These are phyloP conservation scores for Caenorhabditis uteleia DNA, from an alignment of 2,888 invertebrate genomes.

Conservation along the genomic window DNA sequence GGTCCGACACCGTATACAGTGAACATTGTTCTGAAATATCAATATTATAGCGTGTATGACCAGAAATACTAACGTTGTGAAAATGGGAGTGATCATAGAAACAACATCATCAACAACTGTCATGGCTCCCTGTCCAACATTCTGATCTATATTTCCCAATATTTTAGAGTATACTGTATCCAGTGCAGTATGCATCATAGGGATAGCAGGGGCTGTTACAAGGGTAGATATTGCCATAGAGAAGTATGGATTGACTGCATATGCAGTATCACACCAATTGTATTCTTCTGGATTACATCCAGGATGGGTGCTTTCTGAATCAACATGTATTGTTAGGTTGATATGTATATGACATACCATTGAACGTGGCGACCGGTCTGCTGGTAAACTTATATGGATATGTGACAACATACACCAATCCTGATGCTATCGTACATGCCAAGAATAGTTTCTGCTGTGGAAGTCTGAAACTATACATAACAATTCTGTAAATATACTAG, in stretches of 20 bases:
- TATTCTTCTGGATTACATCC: slow-evolving; percentile 39
- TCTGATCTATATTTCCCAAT: slow-evolving; percentile 41
- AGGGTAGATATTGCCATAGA: slow-evolving; percentile 46
- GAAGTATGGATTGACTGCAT: slow-evolving; percentile 26
- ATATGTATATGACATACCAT: too few relatives aligned
- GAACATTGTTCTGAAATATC: slow-evolving; percentile 29
- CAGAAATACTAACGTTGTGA: slow-evolving; percentile 30
- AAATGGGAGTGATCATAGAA: slow-evolving; percentile 31
- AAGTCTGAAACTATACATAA: slow-evolving; percentile 17
- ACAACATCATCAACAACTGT: slow-evolving; percentile 37
- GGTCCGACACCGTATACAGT: slow-evolving; percentile 33
- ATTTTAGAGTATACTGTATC: slow-evolving; percentile 45
- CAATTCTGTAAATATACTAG: slow-evolving; percentile 5
- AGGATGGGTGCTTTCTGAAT: slow-evolving; percentile 27
- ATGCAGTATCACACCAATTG: slow-evolving; percentile 32
- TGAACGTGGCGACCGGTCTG: slow-evolving; percentile 34
- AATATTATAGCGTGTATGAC: background rate
- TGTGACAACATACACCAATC: slow-evolving; percentile 47
- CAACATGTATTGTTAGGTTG: too few relatives aligned
- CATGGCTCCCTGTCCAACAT: slow-evolving; percentile 38
- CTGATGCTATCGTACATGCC: slow-evolving; percentile 14
- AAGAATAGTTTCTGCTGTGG: slow-evolving; percentile 31
- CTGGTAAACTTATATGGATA: slow-evolving; percentile 53
- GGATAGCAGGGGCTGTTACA: slow-evolving; percentile 35
- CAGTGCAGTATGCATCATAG: slow-evolving; percentile 21